Base-by-base conservation (phyloP, 2,888 invertebrate genomes). In the Carterocephalus palaemon region DNA sequence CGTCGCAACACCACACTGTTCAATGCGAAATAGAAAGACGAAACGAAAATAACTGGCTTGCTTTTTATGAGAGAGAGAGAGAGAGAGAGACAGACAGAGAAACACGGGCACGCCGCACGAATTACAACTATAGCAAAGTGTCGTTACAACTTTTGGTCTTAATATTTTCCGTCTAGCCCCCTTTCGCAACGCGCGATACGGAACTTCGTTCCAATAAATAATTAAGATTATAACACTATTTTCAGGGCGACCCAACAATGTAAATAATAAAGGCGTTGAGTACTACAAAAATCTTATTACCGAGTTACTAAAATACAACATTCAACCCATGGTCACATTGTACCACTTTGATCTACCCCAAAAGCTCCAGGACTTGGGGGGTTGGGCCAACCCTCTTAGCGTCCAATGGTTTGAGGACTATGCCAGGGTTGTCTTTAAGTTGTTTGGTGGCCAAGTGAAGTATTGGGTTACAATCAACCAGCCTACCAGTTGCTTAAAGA, bases 381-480 rank as follows among this genome's bases (percentile, higher is more conserved):
- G 82, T 0, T 80, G 80, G 77, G 52, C 66, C 0, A 79, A 76
- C 40, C 70, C 78, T 0, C 42, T 66, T 0, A 60, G 66, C 0
- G 36, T 51, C 0, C 56, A 74, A 13, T 88, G 88, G 78, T 89
- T 89, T 43, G 73, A 74, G 43, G 75, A 83, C 4, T 90, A 88
- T 54, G 83, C 89, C 0, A 68, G 64, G 9, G 53, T 85, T 2
- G 53, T 85, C 1, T 89, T 81, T 51, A 54, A 73, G 3, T 63
- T 70, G 53, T 88, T 81, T 49, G 88, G 86, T 0, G 73, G 76
- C 28, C 78, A 80, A 50, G 89, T 88, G 0, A 82, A 88, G 49
- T 77, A 75, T 31, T 91, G 91, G 90, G 79, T 90, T 1, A 91
- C 91, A 0, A 69, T 90, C 1, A 91, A 91, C 62, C 90, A 92